These are phyloP conservation scores for Zaprionus kolodkinae DNA, from an alignment of 1,140 invertebrate genomes.

Conservation along the genomic window DNA sequence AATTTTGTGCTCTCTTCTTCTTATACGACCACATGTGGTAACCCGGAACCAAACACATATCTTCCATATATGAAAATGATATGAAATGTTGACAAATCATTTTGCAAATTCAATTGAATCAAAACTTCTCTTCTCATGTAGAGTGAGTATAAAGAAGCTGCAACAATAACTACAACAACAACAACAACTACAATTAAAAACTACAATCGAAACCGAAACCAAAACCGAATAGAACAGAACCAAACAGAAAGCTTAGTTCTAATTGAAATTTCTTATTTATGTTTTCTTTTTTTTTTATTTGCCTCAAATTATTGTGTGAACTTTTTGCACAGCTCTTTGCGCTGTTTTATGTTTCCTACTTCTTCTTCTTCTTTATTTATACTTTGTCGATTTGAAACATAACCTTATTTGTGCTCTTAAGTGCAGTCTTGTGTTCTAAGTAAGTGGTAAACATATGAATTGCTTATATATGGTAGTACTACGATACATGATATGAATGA, in stretches of 20 bases:
- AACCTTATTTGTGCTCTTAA: slow-evolving; percentile 1
- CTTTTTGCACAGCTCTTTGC: slow-evolving; percentile 27
- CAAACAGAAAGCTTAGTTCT: slow-evolving; percentile 19
- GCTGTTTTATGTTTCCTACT: neutral
- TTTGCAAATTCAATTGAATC: slow-evolving; percentile 25
- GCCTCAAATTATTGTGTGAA: slow-evolving; percentile 22
- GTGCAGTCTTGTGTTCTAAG: slow-evolving; percentile 13
- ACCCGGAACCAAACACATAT: slow-evolving; percentile 36
- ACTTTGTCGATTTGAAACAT: slow-evolving; percentile 2
- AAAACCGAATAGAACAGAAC: slow-evolving; percentile 9
- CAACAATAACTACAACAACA: slow-evolving; percentile 29
- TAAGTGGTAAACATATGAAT: slow-evolving; percentile 15
- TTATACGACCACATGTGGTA: neutral
- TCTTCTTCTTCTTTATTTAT: slow-evolving; percentile 1
- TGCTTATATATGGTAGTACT: neutral
- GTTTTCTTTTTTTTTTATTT: slow-evolving; percentile 5
- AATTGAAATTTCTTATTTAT: neutral
- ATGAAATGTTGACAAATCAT: slow-evolving; percentile 62
- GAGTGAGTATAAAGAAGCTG: slow-evolving; percentile 66
- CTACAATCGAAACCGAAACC: neutral
- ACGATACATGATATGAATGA: neutral
- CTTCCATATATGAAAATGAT: slow-evolving; percentile 44
- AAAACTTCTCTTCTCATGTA: slow-evolving; percentile 53
- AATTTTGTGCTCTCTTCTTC: slow-evolving; percentile 62
- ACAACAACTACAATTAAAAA: slow-evolving; percentile 11